Base-by-base conservation (phyloP, 2,888 invertebrate genomes). In the Eilema griseolum region DNA sequence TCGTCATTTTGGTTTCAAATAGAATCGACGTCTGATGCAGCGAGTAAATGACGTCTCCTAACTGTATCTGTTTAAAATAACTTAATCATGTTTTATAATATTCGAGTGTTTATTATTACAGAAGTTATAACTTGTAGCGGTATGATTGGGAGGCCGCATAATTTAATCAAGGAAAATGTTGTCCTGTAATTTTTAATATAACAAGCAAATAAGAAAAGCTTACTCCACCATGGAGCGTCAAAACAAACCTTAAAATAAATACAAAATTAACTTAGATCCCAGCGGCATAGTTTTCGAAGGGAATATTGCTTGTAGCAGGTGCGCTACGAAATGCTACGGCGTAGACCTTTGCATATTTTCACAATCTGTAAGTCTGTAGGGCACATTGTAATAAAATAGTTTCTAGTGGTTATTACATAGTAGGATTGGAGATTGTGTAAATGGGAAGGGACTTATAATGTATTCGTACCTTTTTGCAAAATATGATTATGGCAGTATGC, bases 281-380 rank as follows among this genome's bases (percentile, higher is more conserved):
- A 69, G 62, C n/a, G 75, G 81, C 65, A 71, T 72, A 74, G 77
- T 77, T 70, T 65, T 73, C 76, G 78, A 76, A 75, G 81, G 71
- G 61, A 74, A 73, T 60, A 73, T 78, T 63, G 66, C 73, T 69
- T 69, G 81, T 81, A 83, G 83, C 81, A 81, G 79, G 75, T 81
- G 81, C 74, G 63, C 77, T 77, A 75, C 75, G 75, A 79, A 71
- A 69, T 67, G 64, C 79, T 81, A 83, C 81, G 77, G 60, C 81
- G 83, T 81, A 80, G 79, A 63, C 82, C 67, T 82, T 81, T 80
- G 78, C 72, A 80, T 81, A 76, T 75, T 75, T 75, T 70, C 26
- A 69, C 60, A 69, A 71, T 72, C 56, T 61, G 69, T 78, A 75
- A 52, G 64, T 52, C 71, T 70, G n/a, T 46, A 65, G 33, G 56